Evolutionary conservation across 2,888 invertebrate species (phyloP), one percentile per base, ranked within the genome.

Genomic region (Drosophila ezoana): DNA sequence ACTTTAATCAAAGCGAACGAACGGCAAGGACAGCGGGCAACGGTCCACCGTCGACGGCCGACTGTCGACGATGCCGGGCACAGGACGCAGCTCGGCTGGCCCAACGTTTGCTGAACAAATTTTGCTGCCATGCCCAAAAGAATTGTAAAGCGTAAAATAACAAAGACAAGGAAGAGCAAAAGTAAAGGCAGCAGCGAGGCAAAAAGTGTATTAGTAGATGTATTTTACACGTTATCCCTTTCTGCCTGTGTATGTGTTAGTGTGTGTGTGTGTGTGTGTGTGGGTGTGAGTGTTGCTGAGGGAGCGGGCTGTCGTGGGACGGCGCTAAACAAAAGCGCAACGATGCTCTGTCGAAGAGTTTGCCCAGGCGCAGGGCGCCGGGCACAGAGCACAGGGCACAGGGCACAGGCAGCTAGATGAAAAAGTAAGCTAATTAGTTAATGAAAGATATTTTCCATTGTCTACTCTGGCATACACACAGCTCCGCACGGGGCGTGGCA

Each of bases 341-440:
- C 76, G 64, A 28, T 28, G 66, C 32, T 28, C 28, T 28, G 38
- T 35, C 8, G 18, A 16, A 14, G 40, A 40, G 40, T 16, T 16
- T 43, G 57, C 37, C 62, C 47, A 53, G 51, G 43, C 58, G n/a
- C 58, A 40, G 47, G 33, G 37, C 64, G 61, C 41, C 62, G 51
- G 59, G 45, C 54, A 13, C 53, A 33, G 54, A 49, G 52, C n/a
- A 1, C 35, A 13, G 47, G 2, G 52, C n/a, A 0, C 35, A 16
- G 47, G 4, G n/a, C 59, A 32, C 18, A 41, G 53, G 28, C 66
- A 60, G 56, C 56, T 70, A 78, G 74, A 80, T 85, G 81, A 83
- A 85, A 86, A 87, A 86, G 87, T 86, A 86, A 87, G 85, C 86
- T 87, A 86, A 86, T 86, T 86, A 86, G 86, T 86, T 86, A 86